A percentile compares a stretch with the other conserved stretches of the same genome.
phyloP scores from a whole-genome alignment of 2,113 vertebrate genomes.

The Irena cyanogastra region DNA sequence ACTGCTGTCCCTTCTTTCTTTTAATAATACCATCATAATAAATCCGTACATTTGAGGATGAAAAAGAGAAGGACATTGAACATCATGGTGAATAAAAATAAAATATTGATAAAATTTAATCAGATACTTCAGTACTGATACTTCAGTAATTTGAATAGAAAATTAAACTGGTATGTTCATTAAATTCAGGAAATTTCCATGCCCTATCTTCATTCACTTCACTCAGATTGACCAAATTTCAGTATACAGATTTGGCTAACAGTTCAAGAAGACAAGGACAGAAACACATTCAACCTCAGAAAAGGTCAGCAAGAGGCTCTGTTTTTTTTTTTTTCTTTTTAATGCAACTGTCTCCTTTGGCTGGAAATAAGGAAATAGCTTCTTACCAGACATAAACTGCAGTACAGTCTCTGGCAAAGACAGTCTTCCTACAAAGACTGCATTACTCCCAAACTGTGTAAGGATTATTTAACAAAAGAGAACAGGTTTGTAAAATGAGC shows the following conservation, averaged over 20 bases:
- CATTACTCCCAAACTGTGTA: neutral
- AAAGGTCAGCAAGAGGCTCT: neutral
- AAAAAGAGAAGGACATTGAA: neutral
- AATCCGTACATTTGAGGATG: neutral
- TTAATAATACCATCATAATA: neutral
- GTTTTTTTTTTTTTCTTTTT: neutral
- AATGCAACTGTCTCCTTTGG: neutral
- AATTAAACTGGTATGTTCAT: neutral
- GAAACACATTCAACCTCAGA: neutral
- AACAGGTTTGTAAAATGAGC: neutral
- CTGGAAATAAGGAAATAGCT: neutral
- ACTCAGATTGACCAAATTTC: neutral
- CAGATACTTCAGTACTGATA: neutral
- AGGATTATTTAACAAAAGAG: neutral
- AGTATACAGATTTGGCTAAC: neutral
- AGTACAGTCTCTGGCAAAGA: neutral
- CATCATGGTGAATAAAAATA: neutral
- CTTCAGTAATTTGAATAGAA: neutral
- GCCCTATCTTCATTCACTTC: neutral
- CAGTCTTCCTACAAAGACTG: neutral
- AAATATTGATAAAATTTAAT: neutral
- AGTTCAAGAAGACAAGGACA: neutral
- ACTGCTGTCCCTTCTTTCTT: neutral
- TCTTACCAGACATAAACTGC: neutral
- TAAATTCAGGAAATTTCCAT: neutral